Percentiles rank a stretch among this genome's conserved stretches.
phyloP scores from a whole-genome alignment of 2,113 vertebrate genomes.

The Bufo gargarizans region DNA sequence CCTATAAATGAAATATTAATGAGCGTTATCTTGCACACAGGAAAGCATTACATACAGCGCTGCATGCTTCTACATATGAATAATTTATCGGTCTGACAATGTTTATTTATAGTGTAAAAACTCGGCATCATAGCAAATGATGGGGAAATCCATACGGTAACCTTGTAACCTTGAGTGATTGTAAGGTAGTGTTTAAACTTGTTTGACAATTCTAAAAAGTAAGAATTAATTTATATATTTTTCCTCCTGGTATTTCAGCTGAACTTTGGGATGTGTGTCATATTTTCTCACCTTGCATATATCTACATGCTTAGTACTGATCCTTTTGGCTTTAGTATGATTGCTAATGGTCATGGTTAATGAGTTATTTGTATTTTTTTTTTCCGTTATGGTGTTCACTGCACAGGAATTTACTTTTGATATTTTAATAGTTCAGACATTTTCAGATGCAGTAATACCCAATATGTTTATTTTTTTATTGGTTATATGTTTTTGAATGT shows the following conservation, averaged over 20 bases:
- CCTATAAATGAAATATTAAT: conserved; percentile 26
- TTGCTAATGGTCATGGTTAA: too few species aligned
- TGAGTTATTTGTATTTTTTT: too few species aligned
- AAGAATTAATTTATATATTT: neutral
- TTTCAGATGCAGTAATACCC: too few species aligned
- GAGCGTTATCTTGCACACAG: neutral
- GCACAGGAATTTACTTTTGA: too few species aligned
- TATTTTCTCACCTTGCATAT: too few species aligned
- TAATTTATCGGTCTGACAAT: conserved; percentile 5
- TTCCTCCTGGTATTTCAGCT: neutral
- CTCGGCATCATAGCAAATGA: neutral
- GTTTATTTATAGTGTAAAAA: conserved; percentile 17
- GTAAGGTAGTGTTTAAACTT: neutral
- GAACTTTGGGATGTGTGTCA: too few species aligned
- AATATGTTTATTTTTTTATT: too few species aligned
- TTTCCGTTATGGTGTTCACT: too few species aligned
- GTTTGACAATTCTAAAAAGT: neutral
- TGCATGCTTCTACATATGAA: neutral
- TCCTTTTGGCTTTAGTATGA: too few species aligned
- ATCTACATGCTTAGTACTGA: too few species aligned
- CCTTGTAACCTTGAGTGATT: neutral
- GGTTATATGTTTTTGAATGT: too few species aligned
- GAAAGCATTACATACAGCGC: neutral
- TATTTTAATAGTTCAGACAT: too few species aligned
- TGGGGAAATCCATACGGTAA: neutral